phyloP scores from a whole-genome alignment of 1,140 invertebrate genomes.

The Saccostrea glomerata region DNA sequence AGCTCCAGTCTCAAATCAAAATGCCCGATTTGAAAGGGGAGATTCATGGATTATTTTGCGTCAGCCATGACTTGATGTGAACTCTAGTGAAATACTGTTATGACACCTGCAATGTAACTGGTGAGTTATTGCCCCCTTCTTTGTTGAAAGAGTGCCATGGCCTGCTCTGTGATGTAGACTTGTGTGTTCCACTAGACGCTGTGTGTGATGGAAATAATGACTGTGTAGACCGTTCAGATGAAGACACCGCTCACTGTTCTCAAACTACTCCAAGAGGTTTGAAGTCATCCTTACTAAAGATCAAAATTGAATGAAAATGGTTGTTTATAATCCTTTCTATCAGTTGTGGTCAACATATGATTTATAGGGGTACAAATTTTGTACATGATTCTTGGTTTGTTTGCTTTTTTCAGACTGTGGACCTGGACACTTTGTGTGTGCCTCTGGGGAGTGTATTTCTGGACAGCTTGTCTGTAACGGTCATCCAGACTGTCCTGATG shows the following conservation, averaged over 20 bases:
- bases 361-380: too few species aligned
- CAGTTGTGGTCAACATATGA: too few species aligned
- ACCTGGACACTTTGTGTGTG: background rate
- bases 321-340: too few species aligned
- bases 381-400: background rate
- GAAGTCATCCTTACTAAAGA: background rate
- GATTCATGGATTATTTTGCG: too few species aligned
- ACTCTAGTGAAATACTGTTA: too few species aligned
- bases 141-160: background rate
- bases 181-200: background rate
- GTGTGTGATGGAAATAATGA: background rate
- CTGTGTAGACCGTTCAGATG: background rate
- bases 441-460: background rate
- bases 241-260: background rate
- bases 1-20: too few species aligned
- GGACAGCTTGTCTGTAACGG: background rate
- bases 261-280: background rate
- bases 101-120: too few species aligned
- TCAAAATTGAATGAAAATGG: background rate
- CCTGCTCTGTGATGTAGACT: background rate
- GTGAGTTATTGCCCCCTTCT: background rate
- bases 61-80: too few species aligned
- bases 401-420: constrained; percentile 6
- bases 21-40: too few species aligned
- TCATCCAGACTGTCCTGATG: background rate